Evolutionary conservation across 1,140 invertebrate species (phyloP), one percentile per base, ranked within the genome.

Genomic region (Halyomorpha halys): DNA sequence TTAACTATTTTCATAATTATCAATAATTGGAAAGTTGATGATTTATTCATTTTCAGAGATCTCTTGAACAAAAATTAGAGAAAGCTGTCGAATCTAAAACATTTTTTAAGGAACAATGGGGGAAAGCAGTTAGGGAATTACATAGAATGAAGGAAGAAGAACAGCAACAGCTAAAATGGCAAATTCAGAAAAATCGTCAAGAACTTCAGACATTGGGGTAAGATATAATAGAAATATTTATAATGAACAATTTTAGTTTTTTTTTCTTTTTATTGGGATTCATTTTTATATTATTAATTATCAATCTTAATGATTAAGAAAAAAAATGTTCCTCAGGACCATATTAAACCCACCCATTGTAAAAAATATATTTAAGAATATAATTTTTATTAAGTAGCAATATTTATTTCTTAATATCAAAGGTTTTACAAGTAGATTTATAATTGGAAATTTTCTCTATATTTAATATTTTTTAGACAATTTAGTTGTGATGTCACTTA

Each of bases 41-140:
- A 51, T 21, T 66, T 47, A 18, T 15, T 45, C 39, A 15, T 63
- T 62, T 61, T n/a, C 62, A 69, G 67, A 78, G 78, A 65, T 74
- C 70, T 59, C 69, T 82, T n/a, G 78, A 83, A 68, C 76, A 82
- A 72, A 82, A 82, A 71, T 69, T 82, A 44, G 73, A 77, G 53
- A 75, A 71, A 27, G 74, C 77, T 4, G 70, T 77, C 34, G 77
- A 79, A 45, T 79, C 76, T 44, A 81, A 80, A 72, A 67, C 74
- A 44, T 82, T 81, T 72, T 83, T 82, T 69, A 82, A 82, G 72
- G 78, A 82, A 72, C 76, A 82, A 68, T 83, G 80, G 80, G 74
- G 73, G 3, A 76, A 77, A 34, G 77, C 78, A 5, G 75, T 81
- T 16, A 72, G 77, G 15, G 81, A 83, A 68, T 74, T 82, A 66